A percentile compares a stretch with the other conserved stretches of the same genome.
Conservation (phyloP, 1,140 invertebrate species). For the Aethina tumida region DNA sequence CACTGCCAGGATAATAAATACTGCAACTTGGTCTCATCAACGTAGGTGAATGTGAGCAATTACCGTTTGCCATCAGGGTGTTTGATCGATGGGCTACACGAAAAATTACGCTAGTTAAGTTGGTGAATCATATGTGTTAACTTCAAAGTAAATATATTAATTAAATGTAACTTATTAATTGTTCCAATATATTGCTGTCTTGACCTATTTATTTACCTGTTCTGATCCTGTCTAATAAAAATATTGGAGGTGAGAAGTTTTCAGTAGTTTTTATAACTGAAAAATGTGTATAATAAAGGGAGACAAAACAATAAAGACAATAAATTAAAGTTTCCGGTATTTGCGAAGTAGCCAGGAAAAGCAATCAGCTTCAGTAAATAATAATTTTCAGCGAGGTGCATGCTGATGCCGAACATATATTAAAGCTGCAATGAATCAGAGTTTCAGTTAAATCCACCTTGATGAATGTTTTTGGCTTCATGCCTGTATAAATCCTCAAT, state of each 20-base stretch:
- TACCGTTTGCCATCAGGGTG: conserved; percentile 5
- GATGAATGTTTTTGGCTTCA: conserved; percentile 38
- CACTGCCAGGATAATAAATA: conserved; percentile 17
- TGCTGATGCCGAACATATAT: conserved; percentile 34
- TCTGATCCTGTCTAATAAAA: too few relatives aligned
- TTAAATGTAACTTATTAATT: too few relatives aligned
- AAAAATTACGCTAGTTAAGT: too few relatives aligned
- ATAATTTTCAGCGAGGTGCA: conserved; percentile 31
- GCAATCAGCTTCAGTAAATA: conserved; percentile 33
- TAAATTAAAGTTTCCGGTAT: conserved; percentile 13
- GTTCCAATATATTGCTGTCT: too few relatives aligned
- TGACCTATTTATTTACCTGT: too few relatives aligned
- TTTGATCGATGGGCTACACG: conserved; percentile 2
- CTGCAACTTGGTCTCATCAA: conserved; percentile 18
- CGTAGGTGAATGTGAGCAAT: conserved; percentile 14
- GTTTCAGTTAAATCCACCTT: conserved; percentile 38
- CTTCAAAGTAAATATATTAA: too few relatives aligned
- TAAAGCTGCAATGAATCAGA: conserved; percentile 36
- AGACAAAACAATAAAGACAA: conserved; percentile 11
- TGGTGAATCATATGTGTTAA: too few relatives aligned
- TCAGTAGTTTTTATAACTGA: too few relatives aligned
- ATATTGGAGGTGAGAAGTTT: too few relatives aligned
- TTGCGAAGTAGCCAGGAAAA: conserved; percentile 21
- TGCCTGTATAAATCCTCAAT: conserved; percentile 39
- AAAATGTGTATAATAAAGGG: too few relatives aligned